phyloP scores from a whole-genome alignment of 2,888 invertebrate genomes.

The Cristatella mucedo region DNA sequence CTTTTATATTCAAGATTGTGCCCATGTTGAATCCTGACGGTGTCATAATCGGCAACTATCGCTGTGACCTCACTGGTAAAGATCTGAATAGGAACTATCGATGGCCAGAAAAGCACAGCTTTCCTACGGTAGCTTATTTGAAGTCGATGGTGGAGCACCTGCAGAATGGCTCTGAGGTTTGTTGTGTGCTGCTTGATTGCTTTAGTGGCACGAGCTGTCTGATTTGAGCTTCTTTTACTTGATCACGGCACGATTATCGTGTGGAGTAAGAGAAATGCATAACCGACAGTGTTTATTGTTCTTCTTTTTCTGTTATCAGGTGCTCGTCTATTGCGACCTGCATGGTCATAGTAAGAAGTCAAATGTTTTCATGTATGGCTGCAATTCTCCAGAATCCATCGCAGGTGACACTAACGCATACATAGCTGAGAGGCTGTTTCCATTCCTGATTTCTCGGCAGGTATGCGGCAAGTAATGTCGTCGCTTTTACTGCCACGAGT shows the following conservation, averaged over 20 bases:
- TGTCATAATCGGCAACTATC: constrained; percentile 38
- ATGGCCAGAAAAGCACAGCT: constrained; percentile 29
- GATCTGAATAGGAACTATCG: constrained; percentile 37
- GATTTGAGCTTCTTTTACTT: too few relatives aligned
- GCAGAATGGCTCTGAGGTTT: too few relatives aligned
- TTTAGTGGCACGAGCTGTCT: too few relatives aligned
- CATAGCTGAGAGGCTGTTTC: constrained; percentile 31
- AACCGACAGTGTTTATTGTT: too few relatives aligned
- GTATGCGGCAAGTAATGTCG: too few relatives aligned
- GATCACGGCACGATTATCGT: too few relatives aligned
- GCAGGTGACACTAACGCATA: constrained; percentile 13
- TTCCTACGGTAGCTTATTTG: constrained; percentile 32
- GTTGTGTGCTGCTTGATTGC: too few relatives aligned
- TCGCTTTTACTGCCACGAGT: too few relatives aligned
- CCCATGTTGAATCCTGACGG: constrained; percentile 39
- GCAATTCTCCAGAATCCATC: constrained; percentile 20
- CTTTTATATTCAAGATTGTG: constrained; percentile 34
- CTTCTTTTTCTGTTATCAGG: too few relatives aligned
- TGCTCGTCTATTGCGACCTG: constrained; percentile 35
- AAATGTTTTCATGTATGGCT: constrained; percentile 38
- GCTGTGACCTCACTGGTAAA: constrained; percentile 28
- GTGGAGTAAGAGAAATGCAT: too few relatives aligned
- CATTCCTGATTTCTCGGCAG: constrained; percentile 37
- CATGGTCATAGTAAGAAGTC: constrained; percentile 37
- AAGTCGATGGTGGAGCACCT: constrained; percentile 26